A percentile compares a stretch with the other conserved stretches of the same genome.
phyloP scores from a whole-genome alignment of 1,140 invertebrate species.

The Drosophila dunni region DNA sequence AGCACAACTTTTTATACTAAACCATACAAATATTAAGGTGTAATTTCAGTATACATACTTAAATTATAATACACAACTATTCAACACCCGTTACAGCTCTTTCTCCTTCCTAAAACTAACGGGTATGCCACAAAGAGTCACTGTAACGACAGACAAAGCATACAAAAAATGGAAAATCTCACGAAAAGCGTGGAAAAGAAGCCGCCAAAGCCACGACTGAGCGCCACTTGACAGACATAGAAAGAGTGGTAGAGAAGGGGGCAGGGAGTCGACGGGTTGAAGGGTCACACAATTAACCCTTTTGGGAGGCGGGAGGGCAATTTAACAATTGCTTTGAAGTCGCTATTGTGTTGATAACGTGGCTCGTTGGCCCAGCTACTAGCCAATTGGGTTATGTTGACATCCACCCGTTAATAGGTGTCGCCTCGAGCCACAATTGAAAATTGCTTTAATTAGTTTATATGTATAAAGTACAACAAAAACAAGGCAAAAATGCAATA shows the following conservation, averaged over 20 bases:
- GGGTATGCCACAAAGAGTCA: conserved; percentile 10
- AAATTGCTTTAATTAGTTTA: conserved; percentile 76
- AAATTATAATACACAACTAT: too few species aligned
- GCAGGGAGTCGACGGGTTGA: conserved; percentile 1
- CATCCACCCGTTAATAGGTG: conserved; percentile 14
- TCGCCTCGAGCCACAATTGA: conserved; percentile 26
- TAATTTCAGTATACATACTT: too few species aligned
- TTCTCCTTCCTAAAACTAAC: neutral
- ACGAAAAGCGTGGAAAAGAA: conserved; percentile 41
- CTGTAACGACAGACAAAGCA: conserved; percentile 13
- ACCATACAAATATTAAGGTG: too few species aligned
- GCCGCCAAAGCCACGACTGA: conserved; percentile 24
- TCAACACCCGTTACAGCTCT: too few species aligned
- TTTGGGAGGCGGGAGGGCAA: conserved; percentile 48
- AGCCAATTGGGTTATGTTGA: conserved; percentile 7
- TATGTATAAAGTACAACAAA: conserved; percentile 6
- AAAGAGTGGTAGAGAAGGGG: neutral
- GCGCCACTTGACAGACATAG: conserved; percentile 4
- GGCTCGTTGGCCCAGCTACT: conserved; percentile 1
- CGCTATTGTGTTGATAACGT: conserved; percentile 30
- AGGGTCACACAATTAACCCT: conserved; percentile 70
- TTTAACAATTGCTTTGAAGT: conserved; percentile 57
- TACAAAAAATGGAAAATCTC: conserved; percentile 53
- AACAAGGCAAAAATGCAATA: conserved; percentile 66
- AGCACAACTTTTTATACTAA: too few species aligned